phyloP scores from a whole-genome alignment of 2,888 invertebrate species.

The Torymus auratus region DNA sequence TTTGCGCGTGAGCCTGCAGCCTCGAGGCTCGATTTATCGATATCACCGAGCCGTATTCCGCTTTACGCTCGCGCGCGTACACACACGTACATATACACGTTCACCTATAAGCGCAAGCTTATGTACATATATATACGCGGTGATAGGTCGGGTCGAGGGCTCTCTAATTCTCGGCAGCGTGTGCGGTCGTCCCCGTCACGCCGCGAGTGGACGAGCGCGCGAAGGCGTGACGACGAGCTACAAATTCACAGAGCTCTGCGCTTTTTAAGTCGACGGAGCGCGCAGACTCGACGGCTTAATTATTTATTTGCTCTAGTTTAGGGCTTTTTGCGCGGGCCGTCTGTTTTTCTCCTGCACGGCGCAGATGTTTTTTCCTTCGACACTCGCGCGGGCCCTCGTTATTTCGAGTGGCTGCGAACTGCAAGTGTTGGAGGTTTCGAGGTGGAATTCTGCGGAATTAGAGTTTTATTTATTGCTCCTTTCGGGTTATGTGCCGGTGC shows the following conservation, averaged over 20 bases:
- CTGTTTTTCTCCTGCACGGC: neutral
- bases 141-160: conserved; percentile 35
- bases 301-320: conserved; percentile 41
- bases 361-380: neutral
- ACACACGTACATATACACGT: conserved; percentile 26
- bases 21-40: conserved; percentile 69
- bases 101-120: neutral
- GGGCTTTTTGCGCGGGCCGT: neutral
- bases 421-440: too few species aligned
- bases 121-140: neutral
- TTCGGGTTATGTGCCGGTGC: too few species aligned
- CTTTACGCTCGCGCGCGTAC: neutral
- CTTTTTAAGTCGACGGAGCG: conserved; percentile 6
- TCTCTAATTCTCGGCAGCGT: conserved; percentile 30
- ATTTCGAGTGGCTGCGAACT: neutral
- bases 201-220: neutral
- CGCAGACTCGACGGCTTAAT: conserved; percentile 34
- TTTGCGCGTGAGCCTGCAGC: conserved; percentile 59
- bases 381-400: neutral
- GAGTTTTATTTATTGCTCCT: too few species aligned
- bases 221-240: conserved; percentile 28
- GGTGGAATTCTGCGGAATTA: too few species aligned
- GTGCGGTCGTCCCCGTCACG: neutral
- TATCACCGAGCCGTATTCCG: conserved; percentile 59
- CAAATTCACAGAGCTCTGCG: conserved; percentile 29